Base-by-base conservation (phyloP, 2,113 vertebrate species). In the Podiceps cristatus region DNA sequence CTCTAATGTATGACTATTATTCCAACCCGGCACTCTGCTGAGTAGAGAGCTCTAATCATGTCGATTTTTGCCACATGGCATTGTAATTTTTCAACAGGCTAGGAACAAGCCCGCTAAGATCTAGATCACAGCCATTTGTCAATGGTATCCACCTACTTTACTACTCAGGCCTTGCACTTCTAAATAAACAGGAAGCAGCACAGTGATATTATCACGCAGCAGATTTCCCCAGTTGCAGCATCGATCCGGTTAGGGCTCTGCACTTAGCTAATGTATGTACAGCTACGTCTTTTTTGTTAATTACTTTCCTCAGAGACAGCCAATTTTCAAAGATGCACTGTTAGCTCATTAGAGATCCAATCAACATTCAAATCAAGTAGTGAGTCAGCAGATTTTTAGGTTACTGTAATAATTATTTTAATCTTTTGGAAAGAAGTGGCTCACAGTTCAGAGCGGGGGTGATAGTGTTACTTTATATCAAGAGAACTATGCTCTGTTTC, bases 351-450 rank as follows among this genome's bases (percentile, higher is more conserved):
- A 92, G 68, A 92, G 80, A 95, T 68, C 17, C 13, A 95, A 42
- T 58, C 80, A 92, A 11, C 60, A 69, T 94, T 92, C 93, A 91
- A 85, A 93, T 94, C 49, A 87, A 59, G n/a, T 78, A 50, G 40
- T 91, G 80, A 96, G 28, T 98, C 79, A 95, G 83, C 83, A 93
- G 33, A 74, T 84, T 86, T 97, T 94, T 86, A 53, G 89, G 52
- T 95, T 93, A 82, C 44, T 44, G 17, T 52, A 63, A 63, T 86
- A 88, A 88, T 60, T 86, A 55, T 73, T 96, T 93, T 88, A 78
- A 74, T 91, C 35, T 87, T 91, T 85, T 4, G 12, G 37, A 73
- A 87, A 52, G 8, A 83, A 91, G n/a, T 2, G 37, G 33, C 37
- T 86, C 22, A 42, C 8, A 45, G 9, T 84, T 89, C 74, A 9